Evolutionary conservation across 1,140 invertebrate genomes (phyloP), one percentile per base, ranked within the genome.

Genomic region (Drosophila yakuba): DNA sequence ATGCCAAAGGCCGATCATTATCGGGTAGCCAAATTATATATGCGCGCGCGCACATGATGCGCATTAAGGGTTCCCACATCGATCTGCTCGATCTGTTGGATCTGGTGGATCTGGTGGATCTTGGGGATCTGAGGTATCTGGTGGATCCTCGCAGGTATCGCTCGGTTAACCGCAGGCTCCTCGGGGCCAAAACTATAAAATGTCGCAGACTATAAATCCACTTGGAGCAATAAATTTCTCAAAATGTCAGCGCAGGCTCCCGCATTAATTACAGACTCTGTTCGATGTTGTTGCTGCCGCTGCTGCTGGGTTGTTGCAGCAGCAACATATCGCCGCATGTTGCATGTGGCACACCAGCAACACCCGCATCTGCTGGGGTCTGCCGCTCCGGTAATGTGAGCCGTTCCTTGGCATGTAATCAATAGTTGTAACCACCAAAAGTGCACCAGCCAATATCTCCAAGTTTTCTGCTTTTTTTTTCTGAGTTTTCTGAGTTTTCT

Each of bases 1-100:
- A 90, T 91, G 88, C 88, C 88, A 88, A 91, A 90, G 88, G 88
- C 83, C 88, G 88, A 90, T 90, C 88, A 91, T 90, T 90, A 90
- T 90, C 88, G 88, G 88, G 84, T 89, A 89, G 84, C 84, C 80
- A 89, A 89, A 89, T 89, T 89, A 89, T 89, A 89, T 89, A 89
- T 89, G 84, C 86, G 84, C 84, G 85, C 84, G 84, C 85, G 85
- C 84, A 89, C 85, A 90, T 89, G 80, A 89, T 89, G 84, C 69
- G 84, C 84, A 89, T 90, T 84, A 89, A 89, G 76, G 64, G 61
- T 63, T 38, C 74, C 74, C 74, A 78, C 59, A 62, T 45, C 72
- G 59, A 48, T 44, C 51, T 23, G 36, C 36, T 32, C 54, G 47
- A 39, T 47, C n/a, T n/a, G 41, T 0, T 39, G 0, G 38, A 39